Evolutionary conservation across 2,113 vertebrate genomes (phyloP), one percentile per base, ranked within the genome.

Genomic region (Apaloderma vittatum): DNA sequence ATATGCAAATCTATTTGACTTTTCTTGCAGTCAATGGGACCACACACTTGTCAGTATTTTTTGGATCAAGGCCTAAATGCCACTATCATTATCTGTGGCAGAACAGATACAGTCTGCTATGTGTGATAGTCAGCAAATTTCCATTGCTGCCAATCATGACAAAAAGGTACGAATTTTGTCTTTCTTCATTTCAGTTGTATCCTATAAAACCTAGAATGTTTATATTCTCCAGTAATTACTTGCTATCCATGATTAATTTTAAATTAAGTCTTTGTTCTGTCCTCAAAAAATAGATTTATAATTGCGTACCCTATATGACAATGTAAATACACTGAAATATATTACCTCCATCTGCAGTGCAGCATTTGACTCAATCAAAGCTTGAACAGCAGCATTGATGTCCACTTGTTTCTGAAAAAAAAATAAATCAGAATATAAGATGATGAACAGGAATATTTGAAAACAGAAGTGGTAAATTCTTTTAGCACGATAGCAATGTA

Each of bases 291-390:
- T 6, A 87, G 43, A 78, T 84, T 75, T 87, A 58, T 73, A 95
- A 95, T 72, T 95, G 46, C 66, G 71, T 74, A 86, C 11, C 24
- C 65, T 70, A 8, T 46, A 57, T 94, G 83, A 92, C 36, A 96
- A 58, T 21, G 40, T 90, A 97, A 97, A 94, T 58, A 93, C 57
- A 90, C 16, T 66, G n/a, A 96, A 87, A 96, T 80, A 74, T 63
- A 77, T 98, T 98, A 99, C 99, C 99, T 99, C 99, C 86, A 98
- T 98, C 96, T 98, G 98, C 75, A 98, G 87, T 48, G 98, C 98
- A 95, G 97, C 92, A 49, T 98, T 98, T 66, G 98, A 98, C 65
- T 99, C 98, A 85, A 98, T 97, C 90, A 98, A 94, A 80, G 97
- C 97, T 96, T 98, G 98, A 97, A 98, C 98, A 97, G 98, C 98